A percentile compares a stretch with the other conserved stretches of the same genome.
phyloP scores from a whole-genome alignment of 2,113 vertebrate species.

The Dryoscopus gambensis region DNA sequence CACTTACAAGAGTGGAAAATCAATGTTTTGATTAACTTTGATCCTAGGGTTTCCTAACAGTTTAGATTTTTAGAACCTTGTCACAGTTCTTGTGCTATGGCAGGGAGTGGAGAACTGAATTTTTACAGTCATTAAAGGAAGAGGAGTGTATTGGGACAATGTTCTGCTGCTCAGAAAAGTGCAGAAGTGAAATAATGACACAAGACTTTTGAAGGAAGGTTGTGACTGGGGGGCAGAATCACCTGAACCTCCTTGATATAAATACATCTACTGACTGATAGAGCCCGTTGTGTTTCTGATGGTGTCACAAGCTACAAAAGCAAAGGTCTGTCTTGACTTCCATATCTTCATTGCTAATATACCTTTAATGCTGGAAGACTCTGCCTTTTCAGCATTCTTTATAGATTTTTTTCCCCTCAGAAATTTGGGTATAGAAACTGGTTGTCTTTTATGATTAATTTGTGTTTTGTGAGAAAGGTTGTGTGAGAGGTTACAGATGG shows the following conservation, averaged over 20 bases:
- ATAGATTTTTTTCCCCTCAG: neutral
- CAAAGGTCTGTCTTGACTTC: neutral
- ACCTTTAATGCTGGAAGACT: neutral
- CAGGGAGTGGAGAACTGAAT: neutral
- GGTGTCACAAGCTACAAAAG: neutral
- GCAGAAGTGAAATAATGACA: neutral
- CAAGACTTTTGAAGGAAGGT: neutral
- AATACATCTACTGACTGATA: neutral
- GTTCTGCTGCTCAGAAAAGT: neutral
- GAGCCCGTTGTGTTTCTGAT: neutral
- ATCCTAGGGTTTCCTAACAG: neutral
- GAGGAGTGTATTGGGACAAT: neutral
- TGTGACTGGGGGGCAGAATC: neutral
- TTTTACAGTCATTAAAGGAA: neutral
- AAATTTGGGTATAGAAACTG: neutral
- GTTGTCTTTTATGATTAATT: neutral
- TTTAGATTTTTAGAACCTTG: neutral
- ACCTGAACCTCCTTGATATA: neutral
- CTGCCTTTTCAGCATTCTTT: neutral
- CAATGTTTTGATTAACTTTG: neutral
- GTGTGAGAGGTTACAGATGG: neutral
- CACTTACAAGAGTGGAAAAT: neutral
- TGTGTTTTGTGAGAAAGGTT: neutral
- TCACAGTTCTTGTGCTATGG: neutral
- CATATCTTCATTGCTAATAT: neutral